phyloP scores from a whole-genome alignment of 2,797 vertebrate genomes.

The Enteromius paludinosus region DNA sequence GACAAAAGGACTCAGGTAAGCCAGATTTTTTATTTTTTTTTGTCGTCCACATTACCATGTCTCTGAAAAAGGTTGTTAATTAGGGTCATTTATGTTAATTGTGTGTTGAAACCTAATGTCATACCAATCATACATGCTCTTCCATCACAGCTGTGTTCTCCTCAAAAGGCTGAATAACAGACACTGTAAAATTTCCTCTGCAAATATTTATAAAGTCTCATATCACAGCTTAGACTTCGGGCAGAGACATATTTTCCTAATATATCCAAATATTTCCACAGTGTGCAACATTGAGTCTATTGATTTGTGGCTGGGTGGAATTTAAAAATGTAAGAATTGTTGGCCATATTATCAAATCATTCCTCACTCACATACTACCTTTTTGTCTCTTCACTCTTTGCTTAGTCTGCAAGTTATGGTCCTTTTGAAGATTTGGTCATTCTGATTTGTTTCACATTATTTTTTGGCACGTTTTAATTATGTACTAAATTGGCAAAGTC shows the following conservation, averaged over 20 bases:
- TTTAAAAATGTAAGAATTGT: constrained; percentile 1
- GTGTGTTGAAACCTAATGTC: constrained; percentile 60
- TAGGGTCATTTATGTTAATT: constrained; percentile 66
- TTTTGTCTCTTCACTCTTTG: constrained; percentile 1
- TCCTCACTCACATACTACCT: background rate
- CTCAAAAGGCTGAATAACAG: constrained; percentile 49
- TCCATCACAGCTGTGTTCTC: constrained; percentile 58
- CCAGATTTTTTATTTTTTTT: constrained; percentile 48
- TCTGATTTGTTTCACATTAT: constrained; percentile 7
- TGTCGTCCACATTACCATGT: constrained; percentile 44
- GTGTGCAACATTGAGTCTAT: constrained; percentile 16
- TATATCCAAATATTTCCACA: constrained; percentile 53
- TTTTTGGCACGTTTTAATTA: background rate
- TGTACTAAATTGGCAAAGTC: constrained; percentile 9
- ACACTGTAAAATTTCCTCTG: constrained; percentile 53
- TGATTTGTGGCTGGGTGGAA: constrained; percentile 30
- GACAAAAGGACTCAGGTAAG: constrained; percentile 39
- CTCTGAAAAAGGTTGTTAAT: constrained; percentile 61
- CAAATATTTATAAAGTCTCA: constrained; percentile 57
- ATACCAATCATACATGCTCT: constrained; percentile 58
- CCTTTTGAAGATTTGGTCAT: constrained; percentile 9
- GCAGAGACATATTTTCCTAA: constrained; percentile 50
- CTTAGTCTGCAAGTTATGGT: constrained; percentile 3
- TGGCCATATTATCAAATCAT: constrained; percentile 11
- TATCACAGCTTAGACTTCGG: constrained; percentile 46